Base-by-base conservation (phyloP, 1,140 invertebrate genomes). In the Sinella curviseta region DNA sequence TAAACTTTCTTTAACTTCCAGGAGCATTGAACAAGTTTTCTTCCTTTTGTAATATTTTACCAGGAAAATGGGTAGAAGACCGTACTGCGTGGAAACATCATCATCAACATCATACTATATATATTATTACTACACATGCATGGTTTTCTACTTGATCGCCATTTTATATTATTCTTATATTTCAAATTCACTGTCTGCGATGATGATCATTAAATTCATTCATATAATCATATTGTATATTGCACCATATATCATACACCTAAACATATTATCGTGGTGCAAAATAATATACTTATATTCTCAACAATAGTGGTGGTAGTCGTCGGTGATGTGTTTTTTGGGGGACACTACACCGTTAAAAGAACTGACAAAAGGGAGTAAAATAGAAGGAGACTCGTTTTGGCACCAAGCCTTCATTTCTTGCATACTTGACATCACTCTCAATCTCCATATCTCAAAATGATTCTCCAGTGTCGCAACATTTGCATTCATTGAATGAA, bases 381-480 rank as follows among this genome's bases (percentile, higher is more conserved):
- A 70, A 70, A 70, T 70, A 33, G 31, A 70, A 70, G 31, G 24
- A 30, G 31, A 70, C 28, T 2, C 28, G 60, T 79, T 33, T 77
- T 82, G 76, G 81, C 78, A 74, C 67, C 28, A 24, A 57, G 26
- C 60, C 81, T 82, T 82, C 81, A 81, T 80, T 80, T 77, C 78
- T 80, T 76, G 79, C 77, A 48, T 81, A 75, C 70, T 80, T 78
- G 67, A 78, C 78, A 80, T 83, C 78, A 81, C 36, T 83, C 78
- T 76, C 78, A 81, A 83, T 83, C 82, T 83, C 80, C 82, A 80
- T 83, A 81, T 81, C 80, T 81, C 78, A 80, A 79, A 81, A 81
- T 81, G 80, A 83, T 81, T 80, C 80, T 83, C 80, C 39, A 54
- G 80, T 77, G 82, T 81, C 80, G 77, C 33, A 36, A 78, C 82